Conservation (phyloP, 1,140 invertebrate genomes). For the Amyelois transitella region DNA sequence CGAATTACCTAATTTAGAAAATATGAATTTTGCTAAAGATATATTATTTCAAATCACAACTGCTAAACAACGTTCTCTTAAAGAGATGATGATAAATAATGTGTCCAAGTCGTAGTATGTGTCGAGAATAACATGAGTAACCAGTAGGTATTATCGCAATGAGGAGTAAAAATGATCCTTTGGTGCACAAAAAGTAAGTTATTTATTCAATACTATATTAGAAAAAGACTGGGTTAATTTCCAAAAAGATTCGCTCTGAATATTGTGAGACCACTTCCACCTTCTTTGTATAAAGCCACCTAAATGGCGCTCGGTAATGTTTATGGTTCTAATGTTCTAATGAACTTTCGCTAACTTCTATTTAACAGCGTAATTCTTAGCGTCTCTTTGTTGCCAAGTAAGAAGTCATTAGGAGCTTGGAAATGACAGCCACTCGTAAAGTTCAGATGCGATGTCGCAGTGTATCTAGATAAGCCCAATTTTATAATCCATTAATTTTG, state of each 20-base stretch:
- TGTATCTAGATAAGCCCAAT: neutral
- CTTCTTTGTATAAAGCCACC: constrained; percentile 7
- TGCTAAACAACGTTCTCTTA: too few relatives aligned
- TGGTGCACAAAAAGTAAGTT: too few relatives aligned
- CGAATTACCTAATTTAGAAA: too few relatives aligned
- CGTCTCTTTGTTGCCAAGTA: constrained; percentile 30
- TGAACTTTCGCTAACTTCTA: constrained; percentile 33
- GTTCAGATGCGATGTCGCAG: neutral
- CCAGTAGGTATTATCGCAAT: too few relatives aligned
- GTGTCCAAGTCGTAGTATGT: too few relatives aligned
- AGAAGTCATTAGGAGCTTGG: constrained; percentile 23
- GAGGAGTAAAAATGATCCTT: too few relatives aligned
- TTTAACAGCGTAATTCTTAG: constrained; percentile 30
- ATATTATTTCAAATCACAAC: too few relatives aligned
- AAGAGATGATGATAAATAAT: too few relatives aligned
- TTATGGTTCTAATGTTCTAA: constrained; percentile 32
- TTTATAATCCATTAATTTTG: neutral
- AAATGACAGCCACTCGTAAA: constrained; percentile 21
- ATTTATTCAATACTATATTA: too few relatives aligned
- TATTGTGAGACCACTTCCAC: neutral
- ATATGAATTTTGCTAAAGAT: too few relatives aligned
- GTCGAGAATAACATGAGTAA: too few relatives aligned
- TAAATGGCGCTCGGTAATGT: constrained; percentile 23
- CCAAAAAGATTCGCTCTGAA: neutral
- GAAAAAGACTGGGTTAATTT: too few relatives aligned